A percentile compares a stretch with the other conserved stretches of the same genome.
phyloP scores from a whole-genome alignment of 2,888 invertebrate genomes.

The Plusia festucae region DNA sequence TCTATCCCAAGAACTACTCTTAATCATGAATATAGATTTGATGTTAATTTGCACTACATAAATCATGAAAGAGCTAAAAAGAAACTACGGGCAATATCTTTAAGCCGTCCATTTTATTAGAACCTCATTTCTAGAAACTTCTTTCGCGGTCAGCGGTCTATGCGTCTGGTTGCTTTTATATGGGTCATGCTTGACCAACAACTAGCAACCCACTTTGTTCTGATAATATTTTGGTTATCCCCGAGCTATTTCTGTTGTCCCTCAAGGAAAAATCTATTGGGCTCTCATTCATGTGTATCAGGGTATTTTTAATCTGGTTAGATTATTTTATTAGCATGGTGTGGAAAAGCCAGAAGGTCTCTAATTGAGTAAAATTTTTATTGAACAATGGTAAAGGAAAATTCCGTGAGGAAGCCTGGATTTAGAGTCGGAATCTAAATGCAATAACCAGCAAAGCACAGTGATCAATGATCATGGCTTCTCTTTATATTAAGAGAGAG shows the following conservation, averaged over 20 bases:
- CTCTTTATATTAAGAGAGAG: too few species aligned
- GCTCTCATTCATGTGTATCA: neutral
- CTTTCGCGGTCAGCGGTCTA: constrained; percentile 29
- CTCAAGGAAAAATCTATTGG: constrained; percentile 29
- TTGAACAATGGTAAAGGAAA: too few species aligned
- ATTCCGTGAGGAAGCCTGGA: too few species aligned
- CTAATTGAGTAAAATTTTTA: too few species aligned
- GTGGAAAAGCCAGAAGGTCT: too few species aligned
- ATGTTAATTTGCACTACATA: constrained; percentile 19
- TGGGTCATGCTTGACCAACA: constrained; percentile 68
- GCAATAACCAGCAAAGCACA: too few species aligned
- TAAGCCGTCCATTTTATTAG: constrained; percentile 39
- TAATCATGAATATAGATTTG: constrained; percentile 19
- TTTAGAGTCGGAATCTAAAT: too few species aligned
- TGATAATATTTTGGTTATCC: constrained; percentile 59
- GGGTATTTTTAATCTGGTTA: constrained; percentile 5
- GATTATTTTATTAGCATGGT: neutral
- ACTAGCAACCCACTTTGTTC: constrained; percentile 67
- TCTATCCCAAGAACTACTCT: constrained; percentile 10
- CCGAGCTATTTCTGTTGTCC: constrained; percentile 53
- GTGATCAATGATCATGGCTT: too few species aligned
- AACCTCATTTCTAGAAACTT: constrained; percentile 7
- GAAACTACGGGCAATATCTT: constrained; percentile 21
- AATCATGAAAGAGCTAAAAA: constrained; percentile 28
- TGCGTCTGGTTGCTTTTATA: constrained; percentile 54